A percentile compares a stretch with the other conserved stretches of the same genome.
These are phyloP conservation scores for Pimpla rufipes DNA, from an alignment of 2,888 invertebrate species.

Conservation along the genomic window DNA sequence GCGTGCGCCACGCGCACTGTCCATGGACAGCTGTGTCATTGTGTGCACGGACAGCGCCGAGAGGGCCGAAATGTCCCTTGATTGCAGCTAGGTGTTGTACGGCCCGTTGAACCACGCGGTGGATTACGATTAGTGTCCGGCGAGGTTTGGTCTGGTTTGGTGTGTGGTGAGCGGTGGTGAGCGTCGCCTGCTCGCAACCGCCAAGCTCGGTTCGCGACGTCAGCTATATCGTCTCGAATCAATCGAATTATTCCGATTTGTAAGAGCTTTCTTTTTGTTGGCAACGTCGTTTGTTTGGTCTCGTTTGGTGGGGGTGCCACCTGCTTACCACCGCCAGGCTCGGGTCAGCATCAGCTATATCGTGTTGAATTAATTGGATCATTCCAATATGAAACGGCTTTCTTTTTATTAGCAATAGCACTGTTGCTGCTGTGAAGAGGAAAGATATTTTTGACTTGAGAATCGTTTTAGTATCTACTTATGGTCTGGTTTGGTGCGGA, in stretches of 20 bases:
- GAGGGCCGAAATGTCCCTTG: constrained; percentile 38
- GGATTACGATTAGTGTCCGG: constrained; percentile 44
- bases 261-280: not conserved
- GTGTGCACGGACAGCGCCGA: constrained; percentile 18
- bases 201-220: not conserved
- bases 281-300: too few species aligned
- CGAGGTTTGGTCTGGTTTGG: not conserved
- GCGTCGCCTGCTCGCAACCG: not conserved
- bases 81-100: constrained; percentile 40
- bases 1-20: not conserved
- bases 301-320: too few species aligned
- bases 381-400: too few species aligned
- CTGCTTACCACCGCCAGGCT: too few species aligned
- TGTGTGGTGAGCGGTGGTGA: too few species aligned
- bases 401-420: too few species aligned
- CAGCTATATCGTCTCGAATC: constrained; percentile 26
- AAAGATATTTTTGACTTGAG: too few species aligned
- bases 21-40: not conserved
- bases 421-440: too few species aligned
- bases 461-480: too few species aligned
- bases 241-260: not conserved
- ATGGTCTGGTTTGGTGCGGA: too few species aligned
- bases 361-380: too few species aligned
- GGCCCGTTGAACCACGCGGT: constrained; percentile 38
- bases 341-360: too few species aligned